These are phyloP conservation scores for Rousettus madagascariensis DNA, from an alignment of 2,797 vertebrate species.

Conservation along the genomic window DNA sequence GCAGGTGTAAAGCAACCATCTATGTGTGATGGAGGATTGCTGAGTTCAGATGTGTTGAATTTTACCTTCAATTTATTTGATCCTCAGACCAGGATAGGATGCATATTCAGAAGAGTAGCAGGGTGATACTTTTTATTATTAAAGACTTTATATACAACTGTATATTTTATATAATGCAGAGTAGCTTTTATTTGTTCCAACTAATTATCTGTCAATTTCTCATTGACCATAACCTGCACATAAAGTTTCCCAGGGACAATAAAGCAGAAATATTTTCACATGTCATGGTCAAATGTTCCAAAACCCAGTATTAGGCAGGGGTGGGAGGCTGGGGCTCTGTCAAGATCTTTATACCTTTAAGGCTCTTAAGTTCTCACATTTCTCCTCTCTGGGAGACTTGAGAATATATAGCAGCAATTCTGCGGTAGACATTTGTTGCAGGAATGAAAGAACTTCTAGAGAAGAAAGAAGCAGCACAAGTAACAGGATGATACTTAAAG, in stretches of 20 bases:
- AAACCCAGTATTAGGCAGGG: neutral
- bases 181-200: neutral
- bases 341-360: neutral
- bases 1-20: neutral
- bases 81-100: neutral
- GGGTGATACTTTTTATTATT: neutral
- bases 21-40: accelerated
- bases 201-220: neutral
- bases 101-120: neutral
- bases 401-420: neutral
- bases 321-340: neutral
- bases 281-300: neutral
- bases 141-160: neutral
- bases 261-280: neutral
- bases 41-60: neutral
- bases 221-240: neutral
- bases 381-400: neutral
- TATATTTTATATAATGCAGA: neutral
- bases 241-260: neutral
- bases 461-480: neutral
- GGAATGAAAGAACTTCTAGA: neutral
- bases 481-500: neutral
- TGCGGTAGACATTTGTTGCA: too few species aligned
- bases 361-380: neutral
- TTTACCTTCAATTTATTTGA: neutral